Conservation (phyloP, 2,797 vertebrate species). For the Paguma larvata region DNA sequence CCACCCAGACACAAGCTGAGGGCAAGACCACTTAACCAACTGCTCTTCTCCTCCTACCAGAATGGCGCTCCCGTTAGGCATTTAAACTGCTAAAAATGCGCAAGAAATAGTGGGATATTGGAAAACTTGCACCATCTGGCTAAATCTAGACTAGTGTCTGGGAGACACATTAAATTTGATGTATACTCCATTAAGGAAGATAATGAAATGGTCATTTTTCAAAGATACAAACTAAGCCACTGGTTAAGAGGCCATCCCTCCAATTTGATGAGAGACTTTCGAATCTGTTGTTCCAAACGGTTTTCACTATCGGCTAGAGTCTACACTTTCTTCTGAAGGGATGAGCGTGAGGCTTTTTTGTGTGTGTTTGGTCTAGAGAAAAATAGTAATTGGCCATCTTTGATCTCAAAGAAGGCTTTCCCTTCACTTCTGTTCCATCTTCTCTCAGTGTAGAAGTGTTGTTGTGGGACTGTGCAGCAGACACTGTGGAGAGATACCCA, state of each 20-base stretch:
- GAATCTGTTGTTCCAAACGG: conserved; percentile 43
- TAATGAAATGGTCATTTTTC: conserved; percentile 70
- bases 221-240: conserved; percentile 68
- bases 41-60: conserved; percentile 19
- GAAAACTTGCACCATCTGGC: conserved; percentile 59
- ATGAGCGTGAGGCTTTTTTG: not conserved
- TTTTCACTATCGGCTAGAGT: not conserved
- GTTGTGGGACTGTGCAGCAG: not conserved
- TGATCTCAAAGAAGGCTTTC: conserved; percentile 10
- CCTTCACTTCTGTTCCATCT: conserved; percentile 16
- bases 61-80: conserved; percentile 37
- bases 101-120: conserved; percentile 53
- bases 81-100: conserved; percentile 66
- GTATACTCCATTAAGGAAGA: conserved; percentile 71
- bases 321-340: conserved; percentile 25
- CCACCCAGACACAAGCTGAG: conserved; percentile 46
- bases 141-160: conserved; percentile 55
- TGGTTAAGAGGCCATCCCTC: conserved; percentile 48
- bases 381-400: not conserved
- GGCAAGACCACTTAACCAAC: conserved; percentile 56
- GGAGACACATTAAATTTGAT: conserved; percentile 59
- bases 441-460: not conserved
- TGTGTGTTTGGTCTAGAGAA: not conserved
- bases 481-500: not conserved
- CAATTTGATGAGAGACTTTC: conserved; percentile 38